Evolutionary conservation across 92 coral and sea anemone species (phyloP).

Genomic region (Paragorgia papillata): DNA sequence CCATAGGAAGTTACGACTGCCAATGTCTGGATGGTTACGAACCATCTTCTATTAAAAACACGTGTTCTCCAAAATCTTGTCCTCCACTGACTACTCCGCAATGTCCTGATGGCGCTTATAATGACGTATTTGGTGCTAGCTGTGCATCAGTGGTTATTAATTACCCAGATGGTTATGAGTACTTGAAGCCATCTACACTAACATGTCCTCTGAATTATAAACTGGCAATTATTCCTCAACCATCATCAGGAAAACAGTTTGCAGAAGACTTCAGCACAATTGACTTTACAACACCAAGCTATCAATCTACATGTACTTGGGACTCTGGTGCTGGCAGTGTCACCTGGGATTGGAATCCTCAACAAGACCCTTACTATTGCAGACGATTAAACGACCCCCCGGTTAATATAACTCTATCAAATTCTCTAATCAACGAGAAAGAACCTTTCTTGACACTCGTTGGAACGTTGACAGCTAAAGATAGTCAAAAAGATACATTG

Average conservation of each 20-base stretch:
- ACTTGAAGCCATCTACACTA: conserved; percentile 53
- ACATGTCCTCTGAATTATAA: conserved; percentile 59
- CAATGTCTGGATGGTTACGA: conserved; percentile 65
- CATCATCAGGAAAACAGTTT: conserved; percentile 55
- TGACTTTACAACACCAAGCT: conserved; percentile 62
- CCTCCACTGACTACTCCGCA: conserved; percentile 48
- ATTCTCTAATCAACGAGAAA: conserved; percentile 64
- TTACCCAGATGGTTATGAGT: conserved; percentile 67
- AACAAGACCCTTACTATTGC: conserved; percentile 63
- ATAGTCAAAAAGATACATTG: conserved; percentile 71
- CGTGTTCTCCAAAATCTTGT: conserved; percentile 73
- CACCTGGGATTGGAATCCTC: conserved; percentile 66
- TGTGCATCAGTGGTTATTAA: conserved; percentile 52
- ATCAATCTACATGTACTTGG: conserved; percentile 57
- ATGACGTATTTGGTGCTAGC: conserved; percentile 64
- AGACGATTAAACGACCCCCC: conserved; percentile 92
- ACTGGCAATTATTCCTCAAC: conserved; percentile 69
- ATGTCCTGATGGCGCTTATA: conserved; percentile 76
- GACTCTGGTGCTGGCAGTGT: conserved; percentile 18
- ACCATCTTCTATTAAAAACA: conserved; percentile 30
- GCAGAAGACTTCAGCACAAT: conserved; percentile 62
- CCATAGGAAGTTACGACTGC: conserved; percentile 71
- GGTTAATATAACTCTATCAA: conserved; percentile 45
- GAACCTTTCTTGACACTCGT: conserved; percentile 58
- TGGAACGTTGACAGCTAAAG: conserved; percentile 68